Conservation (phyloP, 2,113 vertebrate genomes). For the Meriones unguiculatus region DNA sequence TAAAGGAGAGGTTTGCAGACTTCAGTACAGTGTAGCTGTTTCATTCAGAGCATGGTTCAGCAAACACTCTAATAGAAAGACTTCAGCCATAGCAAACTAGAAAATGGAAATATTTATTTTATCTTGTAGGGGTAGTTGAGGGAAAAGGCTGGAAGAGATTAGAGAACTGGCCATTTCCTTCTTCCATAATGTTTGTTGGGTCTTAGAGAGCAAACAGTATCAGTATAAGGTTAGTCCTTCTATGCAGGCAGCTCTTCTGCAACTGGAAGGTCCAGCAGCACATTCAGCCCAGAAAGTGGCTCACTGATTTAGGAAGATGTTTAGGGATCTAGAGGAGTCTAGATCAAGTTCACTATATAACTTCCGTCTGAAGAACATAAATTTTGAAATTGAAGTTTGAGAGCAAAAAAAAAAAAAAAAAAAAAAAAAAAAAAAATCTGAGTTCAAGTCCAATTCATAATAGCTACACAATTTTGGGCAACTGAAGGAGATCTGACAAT, state of each 20-base stretch:
- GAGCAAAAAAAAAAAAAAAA: background rate
- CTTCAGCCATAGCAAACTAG: constrained; percentile 69
- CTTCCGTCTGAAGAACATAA: background rate
- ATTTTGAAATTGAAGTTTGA: background rate
- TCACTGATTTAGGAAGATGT: background rate
- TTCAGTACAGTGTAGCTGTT: constrained; percentile 54
- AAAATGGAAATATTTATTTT: constrained; percentile 83
- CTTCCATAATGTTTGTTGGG: constrained; percentile 74
- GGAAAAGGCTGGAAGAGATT: constrained; percentile 77
- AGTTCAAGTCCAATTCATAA: background rate
- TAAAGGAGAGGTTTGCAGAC: background rate
- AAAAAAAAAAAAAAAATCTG: background rate
- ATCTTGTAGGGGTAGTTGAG: constrained; percentile 76
- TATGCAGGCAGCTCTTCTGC: constrained; percentile 85
- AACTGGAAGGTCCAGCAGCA: constrained; percentile 72
- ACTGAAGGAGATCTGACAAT: background rate
- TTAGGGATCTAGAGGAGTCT: background rate
- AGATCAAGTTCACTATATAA: background rate
- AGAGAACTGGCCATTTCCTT: constrained; percentile 72
- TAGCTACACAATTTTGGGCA: background rate
- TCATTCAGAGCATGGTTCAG: constrained; percentile 20
- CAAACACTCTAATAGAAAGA: constrained; percentile 50
- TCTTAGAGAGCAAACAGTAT: constrained; percentile 81
- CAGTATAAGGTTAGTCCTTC: constrained; percentile 86
- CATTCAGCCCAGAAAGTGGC: constrained; percentile 77